Evolutionary conservation across 2,113 vertebrate genomes (phyloP).

Genomic region (Chaetura pelagica): DNA sequence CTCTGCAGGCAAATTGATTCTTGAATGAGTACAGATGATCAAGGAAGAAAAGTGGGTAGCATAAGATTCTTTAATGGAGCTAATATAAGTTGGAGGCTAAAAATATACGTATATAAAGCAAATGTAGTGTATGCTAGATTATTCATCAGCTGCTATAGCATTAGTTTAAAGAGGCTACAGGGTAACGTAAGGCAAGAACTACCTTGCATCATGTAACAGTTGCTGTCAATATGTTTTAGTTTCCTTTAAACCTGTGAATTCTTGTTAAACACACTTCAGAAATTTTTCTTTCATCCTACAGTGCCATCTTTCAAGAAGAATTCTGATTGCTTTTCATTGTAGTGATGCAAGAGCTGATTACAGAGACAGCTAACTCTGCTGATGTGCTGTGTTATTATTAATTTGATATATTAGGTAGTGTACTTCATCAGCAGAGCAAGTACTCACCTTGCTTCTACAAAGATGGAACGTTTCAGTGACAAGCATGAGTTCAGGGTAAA

Average conservation of each 20-base stretch:
- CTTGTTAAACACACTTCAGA: background rate
- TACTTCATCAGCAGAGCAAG: constrained; percentile 35
- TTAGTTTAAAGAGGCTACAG: background rate
- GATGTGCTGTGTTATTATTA: constrained; percentile 27
- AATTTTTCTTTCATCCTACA: constrained; percentile 17
- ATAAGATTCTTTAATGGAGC: background rate
- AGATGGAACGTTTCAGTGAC: background rate
- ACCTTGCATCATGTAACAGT: background rate
- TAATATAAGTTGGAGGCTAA: background rate
- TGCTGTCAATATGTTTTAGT: background rate
- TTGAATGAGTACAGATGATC: background rate
- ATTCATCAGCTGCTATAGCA: background rate
- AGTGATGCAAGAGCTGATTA: constrained; percentile 60
- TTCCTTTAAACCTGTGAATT: background rate
- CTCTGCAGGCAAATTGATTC: background rate
- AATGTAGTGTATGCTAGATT: background rate
- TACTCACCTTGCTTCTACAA: background rate
- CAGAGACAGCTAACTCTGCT: constrained; percentile 37
- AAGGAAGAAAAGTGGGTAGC: background rate
- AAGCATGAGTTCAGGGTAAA: constrained; percentile 6
- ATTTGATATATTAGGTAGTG: constrained; percentile 19
- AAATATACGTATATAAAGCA: background rate
- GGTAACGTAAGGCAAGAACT: background rate
- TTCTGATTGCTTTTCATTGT: constrained; percentile 18
- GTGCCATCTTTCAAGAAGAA: constrained; percentile 10